Conservation (phyloP, 1,140 invertebrate species). For the roundworm (Caenorhabditis elegans) region WBcel235 BX284604.4:7815501-7816000, state of each 20-base stretch:
- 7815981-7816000: not conserved
- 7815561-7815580: conserved; percentile 16
- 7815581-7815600: conserved; percentile 35
- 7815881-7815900: not conserved
- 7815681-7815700: not conserved
- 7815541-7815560: not conserved
- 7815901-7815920: not conserved
- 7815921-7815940: conserved; percentile 18
- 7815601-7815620: conserved; percentile 48
- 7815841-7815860: not conserved
- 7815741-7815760: not conserved
- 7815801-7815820: not conserved
- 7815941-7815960: not conserved
- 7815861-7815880: not conserved
- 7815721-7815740: not conserved
- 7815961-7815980: not conserved
- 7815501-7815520: not conserved
- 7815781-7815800: too few relatives aligned
- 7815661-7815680: not conserved
- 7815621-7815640: conserved; percentile 35
- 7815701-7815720: not conserved
- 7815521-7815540: not conserved
- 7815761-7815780: too few relatives aligned
- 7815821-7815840: not conserved
- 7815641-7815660: not conserved